A percentile compares a stretch with the other conserved stretches of the same genome.
Conservation (phyloP, 2,113 vertebrate genomes). For the Penelope pileata region DNA sequence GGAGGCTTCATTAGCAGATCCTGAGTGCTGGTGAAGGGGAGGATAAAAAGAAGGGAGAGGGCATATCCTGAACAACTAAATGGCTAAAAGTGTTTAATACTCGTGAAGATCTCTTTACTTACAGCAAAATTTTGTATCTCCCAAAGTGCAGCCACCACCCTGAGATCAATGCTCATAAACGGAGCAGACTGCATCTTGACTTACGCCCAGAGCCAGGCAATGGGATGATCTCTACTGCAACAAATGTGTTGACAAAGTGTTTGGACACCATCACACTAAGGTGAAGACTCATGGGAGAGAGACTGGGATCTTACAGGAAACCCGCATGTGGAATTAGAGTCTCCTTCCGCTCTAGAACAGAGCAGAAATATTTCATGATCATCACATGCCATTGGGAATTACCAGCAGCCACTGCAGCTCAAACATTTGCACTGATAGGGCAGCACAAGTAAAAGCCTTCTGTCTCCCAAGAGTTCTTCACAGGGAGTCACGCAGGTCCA, state of each 20-base stretch:
- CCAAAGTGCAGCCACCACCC: background rate
- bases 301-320: background rate
- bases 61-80: background rate
- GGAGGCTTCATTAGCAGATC: background rate
- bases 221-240: fast-evolving
- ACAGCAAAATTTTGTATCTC: background rate
- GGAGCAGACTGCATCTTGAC: background rate
- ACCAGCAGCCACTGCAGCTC: background rate
- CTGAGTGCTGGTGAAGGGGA: background rate
- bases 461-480: background rate
- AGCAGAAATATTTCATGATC: background rate
- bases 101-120: background rate
- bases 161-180: background rate
- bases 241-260: background rate
- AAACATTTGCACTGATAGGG: background rate
- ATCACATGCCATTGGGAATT: background rate
- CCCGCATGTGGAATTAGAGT: background rate
- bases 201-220: fast-evolving
- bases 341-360: background rate
- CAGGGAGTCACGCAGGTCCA: background rate
- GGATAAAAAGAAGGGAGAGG: background rate
- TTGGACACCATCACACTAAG: background rate
- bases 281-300: background rate
- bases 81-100: background rate
- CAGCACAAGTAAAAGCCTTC: background rate